A percentile compares a stretch with the other conserved stretches of the same genome.
Conservation (phyloP, 2,113 vertebrate species). For the zebrafish (Danio rerio) region DNA sequence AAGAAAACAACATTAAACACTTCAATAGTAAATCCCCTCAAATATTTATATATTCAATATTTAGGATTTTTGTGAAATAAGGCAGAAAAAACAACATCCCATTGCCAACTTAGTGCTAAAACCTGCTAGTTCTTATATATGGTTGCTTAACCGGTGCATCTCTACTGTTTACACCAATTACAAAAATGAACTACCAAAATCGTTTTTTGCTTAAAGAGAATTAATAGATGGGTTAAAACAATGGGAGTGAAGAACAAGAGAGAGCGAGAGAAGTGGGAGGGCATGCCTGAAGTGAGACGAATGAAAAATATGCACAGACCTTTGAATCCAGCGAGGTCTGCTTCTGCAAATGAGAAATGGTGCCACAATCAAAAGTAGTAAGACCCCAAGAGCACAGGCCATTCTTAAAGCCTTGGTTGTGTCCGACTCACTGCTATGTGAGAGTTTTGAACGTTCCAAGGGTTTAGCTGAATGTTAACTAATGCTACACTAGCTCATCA, state of each 20-base stretch:
- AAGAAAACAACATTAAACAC: no score
- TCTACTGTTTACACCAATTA: not conserved
- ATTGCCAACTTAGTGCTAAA: no score
- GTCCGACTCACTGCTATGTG: not conserved
- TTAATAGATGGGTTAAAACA: conserved; percentile 54
- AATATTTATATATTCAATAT: no score
- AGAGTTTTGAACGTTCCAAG: not conserved
- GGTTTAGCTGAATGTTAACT: not conserved
- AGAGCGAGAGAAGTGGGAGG: conserved; percentile 56
- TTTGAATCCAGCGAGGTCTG: conserved; percentile 78
- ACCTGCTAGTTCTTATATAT: no score
- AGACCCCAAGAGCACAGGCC: conserved; percentile 56
- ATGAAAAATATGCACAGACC: conserved; percentile 78
- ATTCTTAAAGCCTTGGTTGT: not conserved
- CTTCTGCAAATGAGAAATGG: conserved; percentile 84
- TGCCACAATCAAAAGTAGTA: conserved; percentile 76
- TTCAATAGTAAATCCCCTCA: no score
- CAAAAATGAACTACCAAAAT: not conserved
- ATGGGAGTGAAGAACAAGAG: conserved; percentile 49
- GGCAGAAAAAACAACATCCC: no score
- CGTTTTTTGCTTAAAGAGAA: not conserved
- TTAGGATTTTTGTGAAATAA: no score
- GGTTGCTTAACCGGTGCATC: no score
- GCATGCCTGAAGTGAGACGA: conserved; percentile 78
- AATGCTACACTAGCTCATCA: not conserved